These are phyloP conservation scores for Zaprionus taronus DNA, from an alignment of 1,140 invertebrate genomes.

Conservation along the genomic window DNA sequence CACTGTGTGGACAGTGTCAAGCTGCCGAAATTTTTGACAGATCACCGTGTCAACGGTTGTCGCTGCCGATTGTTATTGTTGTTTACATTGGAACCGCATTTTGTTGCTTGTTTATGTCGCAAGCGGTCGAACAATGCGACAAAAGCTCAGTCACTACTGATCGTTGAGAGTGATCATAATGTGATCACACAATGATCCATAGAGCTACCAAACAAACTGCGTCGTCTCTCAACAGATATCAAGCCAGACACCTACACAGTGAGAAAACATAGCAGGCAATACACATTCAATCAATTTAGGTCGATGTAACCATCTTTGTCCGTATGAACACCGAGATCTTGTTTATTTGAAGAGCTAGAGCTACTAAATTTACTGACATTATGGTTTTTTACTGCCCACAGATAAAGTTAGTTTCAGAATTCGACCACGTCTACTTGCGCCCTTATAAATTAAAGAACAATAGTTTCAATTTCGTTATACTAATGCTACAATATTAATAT, in stretches of 20 bases:
- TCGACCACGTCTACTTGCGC: too few relatives aligned
- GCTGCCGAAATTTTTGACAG: constrained; percentile 72
- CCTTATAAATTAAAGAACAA: too few relatives aligned
- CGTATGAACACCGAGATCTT: too few relatives aligned
- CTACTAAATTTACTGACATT: too few relatives aligned
- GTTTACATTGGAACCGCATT: constrained; percentile 51
- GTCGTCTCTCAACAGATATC: background rate
- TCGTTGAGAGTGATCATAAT: constrained; percentile 13
- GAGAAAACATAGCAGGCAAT: background rate
- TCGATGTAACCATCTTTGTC: too few relatives aligned
- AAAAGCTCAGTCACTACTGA: constrained; percentile 19
- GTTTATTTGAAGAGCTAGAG: too few relatives aligned
- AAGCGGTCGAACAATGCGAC: constrained; percentile 15
- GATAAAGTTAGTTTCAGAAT: too few relatives aligned
- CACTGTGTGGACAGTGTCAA: constrained; percentile 35
- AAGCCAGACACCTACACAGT: background rate
- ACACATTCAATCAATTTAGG: too few relatives aligned
- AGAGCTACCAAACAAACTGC: background rate
- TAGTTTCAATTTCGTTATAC: too few relatives aligned
- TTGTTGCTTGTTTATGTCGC: constrained; percentile 37
- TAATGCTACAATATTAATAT: too few relatives aligned
- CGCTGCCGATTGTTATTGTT: constrained; percentile 38
- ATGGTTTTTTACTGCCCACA: too few relatives aligned
- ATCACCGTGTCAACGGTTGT: constrained; percentile 65
- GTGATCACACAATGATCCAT: constrained; percentile 1